Evolutionary conservation across 2,888 invertebrate genomes (phyloP), one percentile per base, ranked within the genome.

Genomic region (Lacanobia wlatinum): DNA sequence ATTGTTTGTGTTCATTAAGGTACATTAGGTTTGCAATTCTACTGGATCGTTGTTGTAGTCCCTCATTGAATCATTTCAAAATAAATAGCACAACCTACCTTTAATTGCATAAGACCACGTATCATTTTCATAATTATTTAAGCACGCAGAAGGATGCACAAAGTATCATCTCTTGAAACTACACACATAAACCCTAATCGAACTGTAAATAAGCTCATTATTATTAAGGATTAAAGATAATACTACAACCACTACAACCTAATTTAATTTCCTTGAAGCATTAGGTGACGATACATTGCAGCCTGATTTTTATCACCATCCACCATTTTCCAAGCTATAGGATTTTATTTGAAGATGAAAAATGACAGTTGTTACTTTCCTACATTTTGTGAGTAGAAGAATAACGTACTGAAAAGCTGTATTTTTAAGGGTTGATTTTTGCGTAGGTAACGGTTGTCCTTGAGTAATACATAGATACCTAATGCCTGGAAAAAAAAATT

Each of bases 161-260:
- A 65, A 62, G 59, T 68, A 53, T 68, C 75, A 79, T 71, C 59
- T 79, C 55, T 64, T 70, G 64, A 81, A 76, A 79, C 56, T 69
- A 79, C 65, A 80, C 79, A 83, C 71, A 79, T 74, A 71, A 66
- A 68, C 65, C 63, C 55, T 70, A 64, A 76, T 82, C 56, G 66
- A 65, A 62, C 55, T 82, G 84, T 82, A 83, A 50, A 82, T 82
- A 82, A 28, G 48, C 76, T 60, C 77, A 76, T 68, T 73, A 73
- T 66, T 76, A 40, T 64, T 77, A 77, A 67, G 56, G 23, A 48
- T 50, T 50, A 58, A 77, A 66, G 18, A 23, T 43, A 53, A 73
- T 28, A n/a, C n/a, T 63, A 28, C 72, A 28, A 69, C 21, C 52
- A 38, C 52, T 38, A 58, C 52, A 14, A 43, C 43, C 43, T 60